Evolutionary conservation across 2,797 vertebrate genomes (phyloP).

Genomic region (Phaenicophaeus curvirostris): DNA sequence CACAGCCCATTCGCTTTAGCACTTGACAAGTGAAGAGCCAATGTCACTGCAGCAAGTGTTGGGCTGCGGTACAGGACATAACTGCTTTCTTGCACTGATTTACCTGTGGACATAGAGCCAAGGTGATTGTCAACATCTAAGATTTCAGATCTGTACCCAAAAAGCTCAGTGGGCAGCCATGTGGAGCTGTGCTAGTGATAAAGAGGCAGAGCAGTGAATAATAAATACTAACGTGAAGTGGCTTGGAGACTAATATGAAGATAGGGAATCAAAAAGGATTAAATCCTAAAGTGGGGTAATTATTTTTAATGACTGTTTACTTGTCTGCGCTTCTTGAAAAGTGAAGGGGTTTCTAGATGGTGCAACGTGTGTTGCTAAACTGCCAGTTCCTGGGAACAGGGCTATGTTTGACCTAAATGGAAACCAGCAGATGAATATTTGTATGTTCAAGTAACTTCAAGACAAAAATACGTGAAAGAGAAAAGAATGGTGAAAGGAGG

Average conservation of each 20-base stretch:
- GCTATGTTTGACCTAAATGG: background rate
- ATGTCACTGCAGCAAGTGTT: rapidly evolving
- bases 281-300: constrained; percentile 27
- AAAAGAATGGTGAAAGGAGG: background rate
- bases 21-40: background rate
- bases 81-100: background rate
- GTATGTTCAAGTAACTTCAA: background rate
- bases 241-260: constrained; percentile 16
- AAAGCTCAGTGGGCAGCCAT: background rate
- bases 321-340: constrained; percentile 9
- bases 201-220: background rate
- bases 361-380: background rate
- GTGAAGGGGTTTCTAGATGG: constrained; percentile 4
- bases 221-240: background rate
- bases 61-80: background rate
- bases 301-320: constrained; percentile 61
- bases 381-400: background rate
- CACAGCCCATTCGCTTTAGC: background rate
- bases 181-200: background rate
- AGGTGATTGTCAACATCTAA: background rate
- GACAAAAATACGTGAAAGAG: background rate
- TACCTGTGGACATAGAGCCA: background rate
- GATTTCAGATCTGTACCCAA: background rate
- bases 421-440: background rate
- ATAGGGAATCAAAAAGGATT: constrained; percentile 25